A percentile compares a stretch with the other conserved stretches of the same genome.
These are phyloP conservation scores for Stomatorhinus ivindoensis DNA, from an alignment of 2,113 vertebrate species.

Conservation along the genomic window DNA sequence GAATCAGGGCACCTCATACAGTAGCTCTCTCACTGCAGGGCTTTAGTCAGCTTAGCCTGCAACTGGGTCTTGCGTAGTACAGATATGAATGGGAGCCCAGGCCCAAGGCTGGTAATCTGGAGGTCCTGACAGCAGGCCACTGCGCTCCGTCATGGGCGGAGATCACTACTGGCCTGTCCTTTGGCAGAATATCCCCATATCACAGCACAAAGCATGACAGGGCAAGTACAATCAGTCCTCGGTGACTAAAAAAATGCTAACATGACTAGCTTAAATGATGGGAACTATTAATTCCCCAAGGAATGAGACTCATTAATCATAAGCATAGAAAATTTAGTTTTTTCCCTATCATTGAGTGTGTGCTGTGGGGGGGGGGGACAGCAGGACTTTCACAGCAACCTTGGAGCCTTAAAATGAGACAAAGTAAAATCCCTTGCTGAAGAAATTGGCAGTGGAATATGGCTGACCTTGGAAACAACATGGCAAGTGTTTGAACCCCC, in stretches of 20 bases:
- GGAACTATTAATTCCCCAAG: neutral
- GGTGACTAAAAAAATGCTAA: neutral
- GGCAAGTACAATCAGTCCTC: neutral
- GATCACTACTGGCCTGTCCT: neutral
- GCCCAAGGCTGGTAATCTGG: neutral
- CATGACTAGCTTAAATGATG: neutral
- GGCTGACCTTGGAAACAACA: neutral
- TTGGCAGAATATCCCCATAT: neutral
- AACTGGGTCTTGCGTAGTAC: neutral
- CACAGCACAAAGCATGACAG: neutral
- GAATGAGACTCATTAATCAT: neutral
- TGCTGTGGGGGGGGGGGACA: too few species aligned
- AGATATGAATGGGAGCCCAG: neutral
- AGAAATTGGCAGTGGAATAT: neutral
- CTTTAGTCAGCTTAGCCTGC: neutral
- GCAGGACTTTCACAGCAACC: too few species aligned
- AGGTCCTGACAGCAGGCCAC: neutral
- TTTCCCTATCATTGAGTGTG: neutral
- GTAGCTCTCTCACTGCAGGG: neutral
- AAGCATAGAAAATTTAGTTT: constrained; percentile 18
- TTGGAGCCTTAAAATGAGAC: neutral
- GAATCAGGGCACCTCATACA: neutral
- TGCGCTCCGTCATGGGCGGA: neutral
- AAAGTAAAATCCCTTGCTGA: neutral
- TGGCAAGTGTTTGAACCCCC: neutral